These are phyloP conservation scores for Norana najaformis DNA, from an alignment of 2,888 invertebrate species.

Conservation along the genomic window DNA sequence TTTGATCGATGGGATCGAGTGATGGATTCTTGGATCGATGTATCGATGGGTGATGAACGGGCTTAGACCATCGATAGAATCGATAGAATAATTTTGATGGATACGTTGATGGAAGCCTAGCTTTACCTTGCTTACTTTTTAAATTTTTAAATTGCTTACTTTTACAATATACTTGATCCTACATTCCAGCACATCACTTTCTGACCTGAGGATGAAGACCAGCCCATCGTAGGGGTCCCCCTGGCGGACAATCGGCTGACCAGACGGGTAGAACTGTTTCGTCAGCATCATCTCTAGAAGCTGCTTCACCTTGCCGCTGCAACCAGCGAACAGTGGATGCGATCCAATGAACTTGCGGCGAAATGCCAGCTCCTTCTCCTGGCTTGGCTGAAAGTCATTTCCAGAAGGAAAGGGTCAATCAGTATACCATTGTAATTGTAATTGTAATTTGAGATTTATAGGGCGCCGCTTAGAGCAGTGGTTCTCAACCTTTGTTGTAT, in stretches of 20 bases:
- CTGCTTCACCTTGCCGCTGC: slow-evolving; percentile 52
- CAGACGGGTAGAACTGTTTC: slow-evolving; percentile 52
- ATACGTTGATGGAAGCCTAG: too few species aligned
- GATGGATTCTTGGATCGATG: too few species aligned
- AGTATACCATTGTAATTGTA: neutral
- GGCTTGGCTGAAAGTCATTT: slow-evolving; percentile 48
- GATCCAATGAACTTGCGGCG: slow-evolving; percentile 52
- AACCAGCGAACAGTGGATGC: slow-evolving; percentile 55
- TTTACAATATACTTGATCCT: too few species aligned
- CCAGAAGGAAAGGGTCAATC: neutral
- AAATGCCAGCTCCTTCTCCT: slow-evolving; percentile 53
- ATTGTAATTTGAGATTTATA: too few species aligned
- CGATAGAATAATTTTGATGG: too few species aligned
- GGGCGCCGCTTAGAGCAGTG: too few species aligned
- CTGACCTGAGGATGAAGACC: slow-evolving; percentile 54
- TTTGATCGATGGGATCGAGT: too few species aligned
- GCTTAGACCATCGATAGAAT: too few species aligned
- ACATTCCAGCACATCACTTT: neutral
- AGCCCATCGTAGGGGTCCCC: slow-evolving; percentile 53
- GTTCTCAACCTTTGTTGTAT: too few species aligned
- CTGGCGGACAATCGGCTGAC: slow-evolving; percentile 53
- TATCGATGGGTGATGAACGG: too few species aligned
- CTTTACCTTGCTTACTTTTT: too few species aligned
- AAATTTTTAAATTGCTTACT: too few species aligned
- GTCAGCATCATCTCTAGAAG: slow-evolving; percentile 56